phyloP scores from a whole-genome alignment of 1,140 invertebrate genomes.

The Anadara kagoshimensis region DNA sequence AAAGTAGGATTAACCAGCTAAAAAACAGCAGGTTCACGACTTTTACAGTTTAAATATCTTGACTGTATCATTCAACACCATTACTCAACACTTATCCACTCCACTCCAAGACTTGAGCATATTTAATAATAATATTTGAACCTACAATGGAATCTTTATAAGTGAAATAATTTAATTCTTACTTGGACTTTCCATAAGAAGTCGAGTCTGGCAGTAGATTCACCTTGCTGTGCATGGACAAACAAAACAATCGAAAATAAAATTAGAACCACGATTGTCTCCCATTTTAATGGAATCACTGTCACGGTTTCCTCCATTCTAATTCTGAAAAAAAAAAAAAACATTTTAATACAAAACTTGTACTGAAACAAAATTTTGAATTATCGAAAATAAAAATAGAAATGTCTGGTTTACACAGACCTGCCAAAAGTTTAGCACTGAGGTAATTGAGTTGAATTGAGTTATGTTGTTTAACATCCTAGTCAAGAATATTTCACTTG shows the following conservation, averaged over 20 bases:
- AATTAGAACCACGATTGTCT: slow-evolving; percentile 77
- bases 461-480: too few species aligned
- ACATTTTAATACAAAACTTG: not conserved
- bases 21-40: too few species aligned
- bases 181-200: slow-evolving; percentile 91
- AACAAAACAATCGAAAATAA: slow-evolving; percentile 84
- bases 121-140: too few species aligned
- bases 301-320: slow-evolving; percentile 38
- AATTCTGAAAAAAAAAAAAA: slow-evolving; percentile 45
- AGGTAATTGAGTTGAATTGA: not conserved
- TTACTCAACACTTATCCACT: too few species aligned
- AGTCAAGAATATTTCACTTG: too few species aligned
- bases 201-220: slow-evolving; percentile 91
- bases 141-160: too few species aligned
- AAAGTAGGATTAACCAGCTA: too few species aligned
- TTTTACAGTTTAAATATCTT: too few species aligned
- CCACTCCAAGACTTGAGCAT: too few species aligned
- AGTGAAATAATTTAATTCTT: slow-evolving; percentile 70
- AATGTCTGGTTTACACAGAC: not conserved
- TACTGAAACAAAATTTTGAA: too few species aligned
- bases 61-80: too few species aligned
- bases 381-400: not conserved
- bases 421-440: not conserved
- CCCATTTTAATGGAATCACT: slow-evolving; percentile 63
- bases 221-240: slow-evolving; percentile 91